phyloP scores from a whole-genome alignment of 2,888 invertebrate species.

The Parnassius apollo region DNA sequence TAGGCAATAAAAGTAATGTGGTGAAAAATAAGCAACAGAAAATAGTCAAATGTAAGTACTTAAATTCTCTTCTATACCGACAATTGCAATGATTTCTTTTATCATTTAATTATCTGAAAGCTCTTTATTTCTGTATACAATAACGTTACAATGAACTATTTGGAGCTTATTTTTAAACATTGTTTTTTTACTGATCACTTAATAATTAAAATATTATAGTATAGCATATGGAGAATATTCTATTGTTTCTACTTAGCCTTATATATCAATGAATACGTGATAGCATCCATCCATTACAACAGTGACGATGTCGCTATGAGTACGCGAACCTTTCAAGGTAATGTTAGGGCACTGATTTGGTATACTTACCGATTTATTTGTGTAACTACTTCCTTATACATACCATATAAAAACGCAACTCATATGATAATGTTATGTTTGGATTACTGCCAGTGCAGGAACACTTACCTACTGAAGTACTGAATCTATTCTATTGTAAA shows the following conservation, averaged over 20 bases:
- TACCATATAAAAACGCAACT: slow-evolving; percentile 3
- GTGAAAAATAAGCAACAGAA: slow-evolving; percentile 39
- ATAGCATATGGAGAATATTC: slow-evolving; percentile 30
- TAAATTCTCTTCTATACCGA: slow-evolving; percentile 43
- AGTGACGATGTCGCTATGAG: slow-evolving; percentile 34
- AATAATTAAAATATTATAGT: slow-evolving; percentile 21
- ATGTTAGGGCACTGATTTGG: slow-evolving; percentile 47
- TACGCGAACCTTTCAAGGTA: slow-evolving; percentile 56
- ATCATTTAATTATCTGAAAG: slow-evolving; percentile 26
- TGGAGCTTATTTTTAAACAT: neutral
- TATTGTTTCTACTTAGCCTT: slow-evolving; percentile 34
- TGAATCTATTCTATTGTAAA: slow-evolving; percentile 14
- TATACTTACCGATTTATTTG: slow-evolving; percentile 31
- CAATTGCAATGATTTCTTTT: slow-evolving; percentile 52
- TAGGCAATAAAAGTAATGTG: slow-evolving; percentile 33
- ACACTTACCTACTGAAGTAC: slow-evolving; percentile 10
- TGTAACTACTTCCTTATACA: slow-evolving; percentile 21
- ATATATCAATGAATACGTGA: slow-evolving; percentile 43
- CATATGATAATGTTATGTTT: slow-evolving; percentile 20
- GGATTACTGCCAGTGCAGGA: slow-evolving; percentile 21
- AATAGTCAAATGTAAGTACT: slow-evolving; percentile 54
- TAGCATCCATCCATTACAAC: slow-evolving; percentile 40
- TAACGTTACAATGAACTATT: neutral
- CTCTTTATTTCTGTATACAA: slow-evolving; percentile 30
- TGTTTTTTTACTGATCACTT: neutral